Evolutionary conservation across 2,797 vertebrate genomes (phyloP), one percentile per base, ranked within the genome.

Genomic region (Siniperca undulata): DNA sequence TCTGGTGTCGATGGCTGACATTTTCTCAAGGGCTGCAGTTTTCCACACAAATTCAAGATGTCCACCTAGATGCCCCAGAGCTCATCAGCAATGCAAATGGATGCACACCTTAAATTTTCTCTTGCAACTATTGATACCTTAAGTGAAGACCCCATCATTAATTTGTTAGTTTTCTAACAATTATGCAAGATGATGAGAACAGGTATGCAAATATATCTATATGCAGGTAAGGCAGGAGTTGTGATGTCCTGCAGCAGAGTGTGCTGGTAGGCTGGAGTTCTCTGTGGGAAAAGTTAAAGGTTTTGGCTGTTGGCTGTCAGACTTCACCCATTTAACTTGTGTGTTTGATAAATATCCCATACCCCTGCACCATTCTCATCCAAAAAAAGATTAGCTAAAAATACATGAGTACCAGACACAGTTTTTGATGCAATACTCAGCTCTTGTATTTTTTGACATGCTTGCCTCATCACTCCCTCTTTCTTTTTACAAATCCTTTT

Each of bases 41-140:
- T 7, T 48, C 16, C 19, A 20, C 5, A 48, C 48, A 50, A 50
- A 19, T 8, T 50, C 48, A 50, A 20, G 48, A 36, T 36, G 36
- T 30, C 30, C 30, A 2, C 30, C 30, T 30, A 30, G 72, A 76
- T 82, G 82, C 66, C 81, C 81, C 55, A 20, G 13, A 80, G 89
- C 77, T 89, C 69, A 91, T 92, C 30, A 80, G 78, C 19, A 19
- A 92, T 91, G 92, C 88, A 90, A 89, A 94, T 91, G 11, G 2
- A 64, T 84, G 75, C 80, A 36, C 58, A 59, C 81, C 58, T 88
- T 78, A 40, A 76, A 69, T 91, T 82, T 84, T 74, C 81, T 80
- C 72, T 53, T 84, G 89, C 40, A 16, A 82, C 55, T 65, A 62
- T 24, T 55, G 40, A 71, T 73, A 68, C 50, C 52, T 86, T 61